phyloP scores from a whole-genome alignment of 1,140 invertebrate species.

The Calosoma granatense region DNA sequence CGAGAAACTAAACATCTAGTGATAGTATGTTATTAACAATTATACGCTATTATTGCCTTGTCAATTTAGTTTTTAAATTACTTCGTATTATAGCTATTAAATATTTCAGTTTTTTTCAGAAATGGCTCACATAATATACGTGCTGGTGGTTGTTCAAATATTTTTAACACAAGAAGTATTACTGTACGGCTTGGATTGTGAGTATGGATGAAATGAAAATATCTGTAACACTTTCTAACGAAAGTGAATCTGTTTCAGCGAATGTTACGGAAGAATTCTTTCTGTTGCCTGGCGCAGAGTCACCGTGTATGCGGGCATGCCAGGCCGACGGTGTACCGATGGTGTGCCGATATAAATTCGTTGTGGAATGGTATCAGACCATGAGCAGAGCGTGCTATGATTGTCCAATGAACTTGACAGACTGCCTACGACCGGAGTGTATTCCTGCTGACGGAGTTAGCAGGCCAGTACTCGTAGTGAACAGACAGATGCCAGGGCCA shows the following conservation, averaged over 20 bases:
- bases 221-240: too few relatives aligned
- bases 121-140: too few relatives aligned
- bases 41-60: too few relatives aligned
- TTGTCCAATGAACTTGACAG: constrained; percentile 64
- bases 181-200: too few relatives aligned
- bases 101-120: too few relatives aligned
- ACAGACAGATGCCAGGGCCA: constrained; percentile 80
- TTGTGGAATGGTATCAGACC: constrained; percentile 67
- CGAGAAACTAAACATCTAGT: too few relatives aligned
- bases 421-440: constrained; percentile 71
- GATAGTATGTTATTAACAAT: too few relatives aligned
- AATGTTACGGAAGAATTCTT: not conserved
- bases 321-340: constrained; percentile 40
- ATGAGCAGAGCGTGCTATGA: constrained; percentile 80
- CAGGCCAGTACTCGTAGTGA: constrained; percentile 64
- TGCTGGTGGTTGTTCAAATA: too few relatives aligned
- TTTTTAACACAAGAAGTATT: too few relatives aligned
- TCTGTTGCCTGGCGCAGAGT: not conserved
- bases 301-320: constrained; percentile 45
- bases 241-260: not conserved
- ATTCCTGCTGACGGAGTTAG: constrained; percentile 69
- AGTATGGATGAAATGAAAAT: too few relatives aligned
- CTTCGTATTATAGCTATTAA: too few relatives aligned
- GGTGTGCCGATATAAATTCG: constrained; percentile 60
- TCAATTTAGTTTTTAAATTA: too few relatives aligned